These are phyloP conservation scores for Geococcyx californianus DNA, from an alignment of 2,113 vertebrate genomes.

Conservation along the genomic window DNA sequence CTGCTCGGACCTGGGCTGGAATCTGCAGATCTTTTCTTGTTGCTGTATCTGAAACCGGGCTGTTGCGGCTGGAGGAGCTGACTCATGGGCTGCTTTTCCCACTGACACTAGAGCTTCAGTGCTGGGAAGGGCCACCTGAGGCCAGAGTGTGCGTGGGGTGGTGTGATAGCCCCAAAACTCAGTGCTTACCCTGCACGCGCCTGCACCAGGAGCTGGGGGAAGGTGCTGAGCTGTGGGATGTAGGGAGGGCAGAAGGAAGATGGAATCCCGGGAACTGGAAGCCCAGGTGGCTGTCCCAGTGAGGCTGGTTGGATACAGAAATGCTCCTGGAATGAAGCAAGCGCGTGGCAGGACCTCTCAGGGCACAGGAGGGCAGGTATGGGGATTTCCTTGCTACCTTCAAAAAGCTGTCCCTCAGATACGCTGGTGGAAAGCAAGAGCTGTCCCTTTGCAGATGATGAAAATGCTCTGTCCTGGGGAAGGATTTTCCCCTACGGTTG, in stretches of 20 bases:
- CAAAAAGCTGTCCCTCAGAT: not conserved
- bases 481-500: not conserved
- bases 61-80: not conserved
- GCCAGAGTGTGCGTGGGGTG: not conserved
- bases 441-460: not conserved
- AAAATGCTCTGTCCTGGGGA: not conserved
- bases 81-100: not conserved
- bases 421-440: not conserved
- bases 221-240: not conserved
- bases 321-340: not conserved
- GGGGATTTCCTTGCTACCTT: not conserved
- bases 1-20: not conserved
- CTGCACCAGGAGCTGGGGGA: not conserved
- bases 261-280: not conserved
- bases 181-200: rapidly evolving
- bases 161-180: not conserved
- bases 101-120: not conserved
- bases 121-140: not conserved
- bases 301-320: not conserved
- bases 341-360: not conserved
- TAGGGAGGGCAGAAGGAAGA: not conserved
- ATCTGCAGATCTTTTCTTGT: rapidly evolving
- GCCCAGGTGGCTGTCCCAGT: too few relatives aligned
- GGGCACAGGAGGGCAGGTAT: not conserved
- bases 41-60: not conserved